Percentiles rank a stretch among this genome's conserved stretches.
These are phyloP conservation scores for Epiblema foenella DNA, from an alignment of 2,888 invertebrate genomes.

Conservation along the genomic window DNA sequence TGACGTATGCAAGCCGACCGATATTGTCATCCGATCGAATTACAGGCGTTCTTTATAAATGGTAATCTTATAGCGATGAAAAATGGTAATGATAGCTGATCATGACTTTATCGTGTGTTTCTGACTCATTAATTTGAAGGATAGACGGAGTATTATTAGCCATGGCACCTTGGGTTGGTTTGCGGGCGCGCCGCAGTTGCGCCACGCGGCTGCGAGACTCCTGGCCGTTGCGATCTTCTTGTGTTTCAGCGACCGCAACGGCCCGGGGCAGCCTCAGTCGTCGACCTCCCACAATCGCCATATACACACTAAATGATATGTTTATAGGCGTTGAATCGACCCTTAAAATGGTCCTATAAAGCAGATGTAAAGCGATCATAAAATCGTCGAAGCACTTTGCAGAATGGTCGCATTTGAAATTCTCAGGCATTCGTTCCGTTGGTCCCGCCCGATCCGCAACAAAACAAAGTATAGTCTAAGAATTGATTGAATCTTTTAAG, in stretches of 20 bases:
- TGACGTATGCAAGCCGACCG: constrained; percentile 72
- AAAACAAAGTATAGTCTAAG: constrained; percentile 12
- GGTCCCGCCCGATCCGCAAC: constrained; percentile 1
- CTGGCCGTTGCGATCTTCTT: constrained; percentile 69
- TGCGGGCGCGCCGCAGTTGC: constrained; percentile 52
- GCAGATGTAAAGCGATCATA: constrained; percentile 68
- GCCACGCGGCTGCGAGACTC: constrained; percentile 54
- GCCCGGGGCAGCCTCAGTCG: constrained; percentile 65
- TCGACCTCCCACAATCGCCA: constrained; percentile 70
- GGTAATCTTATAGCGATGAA: constrained; percentile 23
- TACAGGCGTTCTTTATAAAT: constrained; percentile 41
- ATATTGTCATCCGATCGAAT: constrained; percentile 65
- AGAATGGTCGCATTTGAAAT: constrained; percentile 60
- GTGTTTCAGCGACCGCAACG: constrained; percentile 75
- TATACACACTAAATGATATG: constrained; percentile 61
- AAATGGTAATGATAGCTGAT: constrained; percentile 23
- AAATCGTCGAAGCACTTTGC: constrained; percentile 67
- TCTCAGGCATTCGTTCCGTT: constrained; percentile 33
- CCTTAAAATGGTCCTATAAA: constrained; percentile 70
- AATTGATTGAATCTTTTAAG: constrained; percentile 33
- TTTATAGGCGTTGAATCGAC: constrained; percentile 76
- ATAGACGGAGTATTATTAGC: constrained; percentile 27
- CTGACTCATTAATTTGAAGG: constrained; percentile 43
- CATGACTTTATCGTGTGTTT: constrained; percentile 38
- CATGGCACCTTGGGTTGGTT: constrained; percentile 2